Base-by-base conservation (phyloP, 2,113 vertebrate species). In the Columba livia region DNA sequence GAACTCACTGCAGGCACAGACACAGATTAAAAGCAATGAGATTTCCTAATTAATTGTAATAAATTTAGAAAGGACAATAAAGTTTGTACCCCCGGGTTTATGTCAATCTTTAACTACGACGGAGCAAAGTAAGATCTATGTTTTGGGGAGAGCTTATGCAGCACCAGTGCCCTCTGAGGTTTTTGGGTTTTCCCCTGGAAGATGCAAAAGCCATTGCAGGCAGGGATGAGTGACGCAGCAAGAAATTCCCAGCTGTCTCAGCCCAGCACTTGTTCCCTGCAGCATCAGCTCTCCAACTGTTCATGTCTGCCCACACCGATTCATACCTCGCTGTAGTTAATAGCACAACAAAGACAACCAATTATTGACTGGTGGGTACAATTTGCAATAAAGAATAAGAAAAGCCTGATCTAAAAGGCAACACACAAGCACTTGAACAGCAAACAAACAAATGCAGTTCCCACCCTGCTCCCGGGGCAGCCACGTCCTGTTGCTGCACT, bases 401-500 rank as follows among this genome's bases (percentile, higher is more conserved):
- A 48, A 74, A 57, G 57, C 11, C 53, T 61, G 36, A 71, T 44
- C 24, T 26, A 50, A 48, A 71, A 70, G 50, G 17, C 58, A 50
- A 51, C 4, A 0, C 34, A 18, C 9, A 4, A 17, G 16, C 10
- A 3, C 23, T 62, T 71, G 23, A 70, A 54, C 29, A 82, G 26
- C 24, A 50, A 19, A 50, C 8, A 29, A 34, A 47, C 56, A 40
- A 77, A 65, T 4, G 5, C 51, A 1, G 3, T 32, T 65, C 31
- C 57, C 21, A 4, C 28, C 28, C 73, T 40, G 34, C 25, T 57
- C 20, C 32, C 29, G 0, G 1, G 29, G 56, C 26, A 60, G 21
- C 26, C 60, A 44, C 3, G 0, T 19, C 57, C 21, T 26, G 36
- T 34, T 9, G 0, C 11, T 17, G 40, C 14, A 10, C 3, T 0